These are phyloP conservation scores for Pitta sordida DNA, from an alignment of 2,113 vertebrate genomes.

Conservation along the genomic window DNA sequence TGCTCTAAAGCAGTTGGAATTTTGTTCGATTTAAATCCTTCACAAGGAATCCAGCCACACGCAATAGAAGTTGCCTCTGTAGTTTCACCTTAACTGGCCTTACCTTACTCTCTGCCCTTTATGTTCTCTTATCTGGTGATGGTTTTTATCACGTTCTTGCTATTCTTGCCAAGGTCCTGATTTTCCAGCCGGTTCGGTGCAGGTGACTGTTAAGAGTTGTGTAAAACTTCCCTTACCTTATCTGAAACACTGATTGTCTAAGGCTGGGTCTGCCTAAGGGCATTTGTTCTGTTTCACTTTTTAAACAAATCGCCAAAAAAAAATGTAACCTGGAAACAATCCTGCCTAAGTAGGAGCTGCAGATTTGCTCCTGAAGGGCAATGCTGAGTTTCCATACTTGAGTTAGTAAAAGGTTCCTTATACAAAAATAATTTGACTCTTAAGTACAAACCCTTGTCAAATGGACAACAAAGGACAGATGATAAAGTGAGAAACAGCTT, in stretches of 20 bases:
- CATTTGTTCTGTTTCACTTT: not conserved
- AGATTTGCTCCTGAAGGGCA: not conserved
- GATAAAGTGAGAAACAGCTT: not conserved
- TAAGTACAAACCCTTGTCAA: not conserved
- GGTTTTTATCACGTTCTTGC: rapidly evolving
- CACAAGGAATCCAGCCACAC: not conserved
- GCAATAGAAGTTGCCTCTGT: rapidly evolving
- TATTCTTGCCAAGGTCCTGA: not conserved
- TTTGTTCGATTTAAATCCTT: not conserved
- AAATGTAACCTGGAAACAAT: not conserved
- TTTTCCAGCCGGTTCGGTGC: not conserved
- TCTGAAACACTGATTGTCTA: not conserved
- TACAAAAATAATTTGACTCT: not conserved
- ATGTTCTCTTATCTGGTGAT: not conserved
- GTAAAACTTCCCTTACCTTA: not conserved
- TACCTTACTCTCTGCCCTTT: not conserved
- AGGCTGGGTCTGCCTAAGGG: not conserved
- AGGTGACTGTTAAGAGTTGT: not conserved
- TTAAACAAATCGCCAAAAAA: not conserved
- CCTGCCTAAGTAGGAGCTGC: not conserved
- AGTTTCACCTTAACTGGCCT: not conserved
- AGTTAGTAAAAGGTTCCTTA: not conserved
- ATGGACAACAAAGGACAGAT: not conserved
- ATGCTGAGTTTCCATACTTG: not conserved
- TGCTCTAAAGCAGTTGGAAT: not conserved